These are phyloP conservation scores for Loxodonta africana DNA, from an alignment of 2,113 vertebrate genomes.

Conservation along the genomic window DNA sequence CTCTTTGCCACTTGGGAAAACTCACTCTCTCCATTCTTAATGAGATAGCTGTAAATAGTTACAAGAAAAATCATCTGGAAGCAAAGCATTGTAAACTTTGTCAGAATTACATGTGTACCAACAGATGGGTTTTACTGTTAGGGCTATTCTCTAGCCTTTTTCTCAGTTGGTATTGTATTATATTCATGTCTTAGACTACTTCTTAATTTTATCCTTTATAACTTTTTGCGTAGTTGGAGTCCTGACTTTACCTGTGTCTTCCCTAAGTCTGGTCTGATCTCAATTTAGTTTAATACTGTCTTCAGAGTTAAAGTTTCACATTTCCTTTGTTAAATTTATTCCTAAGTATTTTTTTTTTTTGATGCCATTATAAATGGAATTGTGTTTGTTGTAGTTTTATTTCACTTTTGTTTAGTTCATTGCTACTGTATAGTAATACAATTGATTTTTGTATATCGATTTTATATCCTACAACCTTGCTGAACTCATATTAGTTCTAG, in stretches of 20 bases:
- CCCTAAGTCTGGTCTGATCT: constrained; percentile 1
- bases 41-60: not conserved
- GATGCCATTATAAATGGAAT: not conserved
- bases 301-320: not conserved
- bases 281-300: constrained; percentile 35
- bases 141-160: not conserved
- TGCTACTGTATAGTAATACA: constrained; percentile 30
- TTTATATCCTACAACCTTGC: not conserved
- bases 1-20: not conserved
- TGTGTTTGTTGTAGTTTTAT: constrained; percentile 6
- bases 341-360: constrained; percentile 45
- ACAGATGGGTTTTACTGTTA: not conserved
- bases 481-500: not conserved
- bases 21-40: not conserved
- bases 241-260: not conserved
- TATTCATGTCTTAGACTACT: not conserved
- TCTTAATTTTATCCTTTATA: constrained; percentile 16
- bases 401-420: constrained; percentile 20
- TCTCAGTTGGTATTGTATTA: not conserved
- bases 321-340: not conserved
- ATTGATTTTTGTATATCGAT: constrained; percentile 11
- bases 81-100: not conserved
- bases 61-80: not conserved
- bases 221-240: constrained; percentile 38
- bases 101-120: not conserved